Percentiles rank a stretch among this genome's conserved stretches.
phyloP scores from a whole-genome alignment of 2,113 vertebrate species.

The Mohoua ochrocephala region DNA sequence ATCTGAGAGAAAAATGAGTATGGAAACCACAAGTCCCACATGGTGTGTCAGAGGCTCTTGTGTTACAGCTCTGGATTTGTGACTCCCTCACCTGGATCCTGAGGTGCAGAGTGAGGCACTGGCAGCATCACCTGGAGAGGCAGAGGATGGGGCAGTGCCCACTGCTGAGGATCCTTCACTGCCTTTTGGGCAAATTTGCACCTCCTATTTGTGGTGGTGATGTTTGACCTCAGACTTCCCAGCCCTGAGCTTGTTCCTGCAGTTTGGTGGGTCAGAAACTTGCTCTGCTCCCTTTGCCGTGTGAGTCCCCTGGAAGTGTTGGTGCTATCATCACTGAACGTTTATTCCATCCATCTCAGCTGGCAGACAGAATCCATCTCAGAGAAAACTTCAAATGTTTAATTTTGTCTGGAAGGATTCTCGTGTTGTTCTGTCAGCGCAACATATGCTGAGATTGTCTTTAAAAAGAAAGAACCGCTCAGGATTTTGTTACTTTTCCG shows the following conservation, averaged over 20 bases:
- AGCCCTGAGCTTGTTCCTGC: neutral
- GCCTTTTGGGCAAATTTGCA: rapidly evolving
- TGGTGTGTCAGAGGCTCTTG: neutral
- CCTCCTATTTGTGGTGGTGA: rapidly evolving
- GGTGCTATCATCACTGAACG: neutral
- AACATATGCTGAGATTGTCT: neutral
- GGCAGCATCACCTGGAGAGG: neutral
- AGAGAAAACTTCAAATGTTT: neutral
- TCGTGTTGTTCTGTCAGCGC: neutral
- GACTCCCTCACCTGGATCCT: neutral
- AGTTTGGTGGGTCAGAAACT: neutral
- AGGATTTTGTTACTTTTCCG: neutral
- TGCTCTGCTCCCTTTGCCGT: neutral
- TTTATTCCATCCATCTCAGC: neutral
- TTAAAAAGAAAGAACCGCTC: neutral
- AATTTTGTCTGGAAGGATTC: neutral
- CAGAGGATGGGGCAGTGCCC: neutral
- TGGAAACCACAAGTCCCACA: neutral
- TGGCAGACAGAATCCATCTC: neutral
- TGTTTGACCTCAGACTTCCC: neutral
- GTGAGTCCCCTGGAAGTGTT: neutral
- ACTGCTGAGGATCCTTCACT: neutral
- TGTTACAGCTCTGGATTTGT: neutral
- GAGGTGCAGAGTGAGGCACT: neutral
- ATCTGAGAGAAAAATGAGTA: neutral